phyloP scores from a whole-genome alignment of 92 coral and sea anemone species.

The Paramuricea clavata region DNA sequence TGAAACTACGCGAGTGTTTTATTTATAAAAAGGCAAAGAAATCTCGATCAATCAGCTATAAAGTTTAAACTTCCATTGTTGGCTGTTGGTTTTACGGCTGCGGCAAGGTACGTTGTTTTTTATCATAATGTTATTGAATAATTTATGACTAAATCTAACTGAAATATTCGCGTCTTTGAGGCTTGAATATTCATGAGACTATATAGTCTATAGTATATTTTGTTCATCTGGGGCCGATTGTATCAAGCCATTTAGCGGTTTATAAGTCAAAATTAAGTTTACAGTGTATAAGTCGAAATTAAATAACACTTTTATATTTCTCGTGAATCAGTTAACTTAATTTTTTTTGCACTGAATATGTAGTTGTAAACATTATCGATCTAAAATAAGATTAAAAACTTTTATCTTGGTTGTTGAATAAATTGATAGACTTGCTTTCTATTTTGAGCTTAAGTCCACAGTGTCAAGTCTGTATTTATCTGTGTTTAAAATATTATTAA shows the following conservation, averaged over 20 bases:
- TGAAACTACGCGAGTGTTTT: neutral
- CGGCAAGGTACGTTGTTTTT: neutral
- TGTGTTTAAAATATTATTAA: neutral
- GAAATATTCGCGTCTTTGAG: neutral
- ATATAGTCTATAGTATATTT: neutral
- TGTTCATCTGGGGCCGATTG: too few relatives aligned
- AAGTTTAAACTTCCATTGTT: neutral
- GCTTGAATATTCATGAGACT: neutral
- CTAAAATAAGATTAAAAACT: neutral
- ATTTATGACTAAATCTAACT: neutral
- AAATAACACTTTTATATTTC: too few relatives aligned
- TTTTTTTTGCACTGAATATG: neutral
- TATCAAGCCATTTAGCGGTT: neutral
- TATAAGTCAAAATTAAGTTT: neutral
- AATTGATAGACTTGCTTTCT: too few relatives aligned
- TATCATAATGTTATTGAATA: neutral
- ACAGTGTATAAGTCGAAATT: constrained; percentile 1
- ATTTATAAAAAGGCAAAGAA: neutral
- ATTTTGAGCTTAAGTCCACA: neutral
- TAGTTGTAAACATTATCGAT: too few relatives aligned
- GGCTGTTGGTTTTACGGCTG: constrained; percentile 1
- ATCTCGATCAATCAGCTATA: neutral
- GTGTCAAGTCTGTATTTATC: neutral
- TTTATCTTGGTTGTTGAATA: neutral
- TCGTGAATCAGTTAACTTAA: too few relatives aligned